Conservation (phyloP, 2,888 invertebrate species). For the Lepidocyrtoides sp. region DNA sequence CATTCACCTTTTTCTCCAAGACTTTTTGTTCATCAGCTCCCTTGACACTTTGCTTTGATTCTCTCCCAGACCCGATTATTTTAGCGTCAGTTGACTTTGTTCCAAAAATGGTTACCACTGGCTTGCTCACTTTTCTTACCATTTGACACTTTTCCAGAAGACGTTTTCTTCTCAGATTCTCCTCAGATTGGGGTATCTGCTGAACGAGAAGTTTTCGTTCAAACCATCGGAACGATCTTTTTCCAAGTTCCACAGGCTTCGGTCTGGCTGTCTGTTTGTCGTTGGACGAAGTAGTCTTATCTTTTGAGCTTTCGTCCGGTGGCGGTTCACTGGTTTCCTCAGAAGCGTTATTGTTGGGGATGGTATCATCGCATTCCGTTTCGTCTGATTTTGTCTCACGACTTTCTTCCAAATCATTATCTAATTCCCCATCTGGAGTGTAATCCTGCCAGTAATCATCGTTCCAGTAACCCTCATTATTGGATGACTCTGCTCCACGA, state of each 20-base stretch:
- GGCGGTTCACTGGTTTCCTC: background rate
- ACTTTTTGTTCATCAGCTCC: background rate
- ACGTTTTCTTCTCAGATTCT: constrained; percentile 38
- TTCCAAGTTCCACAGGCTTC: constrained; percentile 39
- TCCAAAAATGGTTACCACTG: constrained; percentile 24
- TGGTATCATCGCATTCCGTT: too few species aligned
- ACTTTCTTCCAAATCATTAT: too few species aligned
- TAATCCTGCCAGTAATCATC: background rate
- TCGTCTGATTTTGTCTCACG: too few species aligned
- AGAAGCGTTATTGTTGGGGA: background rate
- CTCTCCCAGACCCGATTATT: background rate
- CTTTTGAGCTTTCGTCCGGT: background rate
- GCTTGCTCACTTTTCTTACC: constrained; percentile 59
- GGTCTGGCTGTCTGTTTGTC: background rate
- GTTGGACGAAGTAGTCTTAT: background rate
- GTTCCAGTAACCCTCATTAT: background rate
- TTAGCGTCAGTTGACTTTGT: background rate
- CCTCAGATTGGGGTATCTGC: constrained; percentile 37
- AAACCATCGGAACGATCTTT: constrained; percentile 57
- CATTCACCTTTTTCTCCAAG: background rate
- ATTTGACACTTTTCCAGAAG: constrained; percentile 54
- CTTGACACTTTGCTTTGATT: background rate
- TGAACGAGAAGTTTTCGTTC: constrained; percentile 14
- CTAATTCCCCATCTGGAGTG: background rate
- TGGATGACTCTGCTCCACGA: background rate